A percentile compares a stretch with the other conserved stretches of the same genome.
Evolutionary conservation across 2,888 invertebrate genomes (phyloP).

Genomic region (Osedax frankpressi): DNA sequence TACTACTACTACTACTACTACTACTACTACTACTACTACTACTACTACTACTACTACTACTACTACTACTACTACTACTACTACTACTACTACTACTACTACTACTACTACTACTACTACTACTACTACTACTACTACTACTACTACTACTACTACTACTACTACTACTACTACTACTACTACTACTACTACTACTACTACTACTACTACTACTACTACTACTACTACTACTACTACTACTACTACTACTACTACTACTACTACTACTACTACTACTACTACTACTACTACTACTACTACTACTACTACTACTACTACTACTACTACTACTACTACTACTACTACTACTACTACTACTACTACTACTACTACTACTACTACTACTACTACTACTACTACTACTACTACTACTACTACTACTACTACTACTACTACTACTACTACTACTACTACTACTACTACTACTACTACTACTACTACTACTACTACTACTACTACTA

Average conservation of each 20-base stretch:
- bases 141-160: neutral
- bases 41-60: slow-evolving; percentile 24
- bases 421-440: slow-evolving; percentile 18
- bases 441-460: slow-evolving; percentile 17
- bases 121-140: slow-evolving; percentile 19
- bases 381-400: slow-evolving; percentile 15
- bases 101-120: slow-evolving; percentile 23
- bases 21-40: slow-evolving; percentile 24
- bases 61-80: slow-evolving; percentile 24
- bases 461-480: slow-evolving; percentile 16
- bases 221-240: slow-evolving; percentile 22
- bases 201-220: slow-evolving; percentile 21
- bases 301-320: slow-evolving; percentile 18
- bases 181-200: neutral
- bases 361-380: slow-evolving; percentile 12
- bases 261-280: slow-evolving; percentile 19
- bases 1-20: slow-evolving; percentile 24
- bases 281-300: slow-evolving; percentile 17
- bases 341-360: slow-evolving; percentile 8
- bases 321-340: slow-evolving; percentile 23
- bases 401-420: slow-evolving; percentile 15
- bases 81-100: slow-evolving; percentile 24
- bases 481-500: slow-evolving; percentile 9
- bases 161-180: neutral
- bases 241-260: slow-evolving; percentile 18